These are phyloP conservation scores for Pimpla rufipes DNA, from an alignment of 2,888 invertebrate genomes.

Conservation along the genomic window DNA sequence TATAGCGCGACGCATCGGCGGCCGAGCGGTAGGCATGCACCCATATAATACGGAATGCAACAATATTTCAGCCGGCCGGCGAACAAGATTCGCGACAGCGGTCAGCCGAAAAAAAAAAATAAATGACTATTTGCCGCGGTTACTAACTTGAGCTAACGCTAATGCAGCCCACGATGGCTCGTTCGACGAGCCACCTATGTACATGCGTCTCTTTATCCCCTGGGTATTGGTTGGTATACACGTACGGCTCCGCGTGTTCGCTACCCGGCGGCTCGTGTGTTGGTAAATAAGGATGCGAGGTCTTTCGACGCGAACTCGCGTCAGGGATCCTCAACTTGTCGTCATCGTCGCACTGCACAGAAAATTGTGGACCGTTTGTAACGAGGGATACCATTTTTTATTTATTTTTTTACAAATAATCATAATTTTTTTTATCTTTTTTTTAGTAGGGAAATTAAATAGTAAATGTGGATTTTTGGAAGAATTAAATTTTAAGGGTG, in stretches of 20 bases:
- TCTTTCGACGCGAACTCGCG: constrained; percentile 60
- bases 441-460: too few species aligned
- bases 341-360: too few species aligned
- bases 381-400: too few species aligned
- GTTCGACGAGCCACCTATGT: constrained; percentile 70
- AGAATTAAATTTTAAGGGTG: too few species aligned
- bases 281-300: constrained; percentile 58
- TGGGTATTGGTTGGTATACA: constrained; percentile 46
- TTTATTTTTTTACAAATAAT: too few species aligned
- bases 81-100: constrained; percentile 73
- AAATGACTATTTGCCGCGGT: constrained; percentile 67
- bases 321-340: constrained; percentile 65
- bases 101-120: constrained; percentile 67
- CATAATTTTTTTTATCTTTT: too few species aligned
- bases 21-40: constrained; percentile 57
- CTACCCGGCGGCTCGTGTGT: constrained; percentile 57
- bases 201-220: constrained; percentile 27
- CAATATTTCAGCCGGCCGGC: constrained; percentile 71
- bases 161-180: constrained; percentile 73
- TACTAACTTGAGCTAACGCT: constrained; percentile 68
- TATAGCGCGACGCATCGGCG: constrained; percentile 34
- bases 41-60: constrained; percentile 72
- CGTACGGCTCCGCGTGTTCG: constrained; percentile 61
- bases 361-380: too few species aligned
- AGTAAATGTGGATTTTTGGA: too few species aligned